phyloP scores from a whole-genome alignment of 1,140 invertebrate genomes.

The Drosophila willistoni region DNA sequence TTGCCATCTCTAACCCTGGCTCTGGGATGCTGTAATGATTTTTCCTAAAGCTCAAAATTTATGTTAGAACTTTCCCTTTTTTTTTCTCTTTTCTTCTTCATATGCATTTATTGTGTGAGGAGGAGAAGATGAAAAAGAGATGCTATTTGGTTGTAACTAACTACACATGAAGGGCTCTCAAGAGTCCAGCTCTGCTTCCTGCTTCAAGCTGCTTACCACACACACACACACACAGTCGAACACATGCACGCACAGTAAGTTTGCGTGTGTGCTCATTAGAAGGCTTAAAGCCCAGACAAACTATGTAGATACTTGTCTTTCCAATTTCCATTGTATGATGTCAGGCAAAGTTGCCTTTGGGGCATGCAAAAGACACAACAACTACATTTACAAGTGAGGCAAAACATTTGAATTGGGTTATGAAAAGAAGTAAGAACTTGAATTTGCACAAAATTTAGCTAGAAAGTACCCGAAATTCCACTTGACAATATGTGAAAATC shows the following conservation, averaged over 20 bases:
- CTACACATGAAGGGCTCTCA: conserved; percentile 33
- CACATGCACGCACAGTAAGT: conserved; percentile 2
- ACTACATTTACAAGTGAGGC: conserved; percentile 18
- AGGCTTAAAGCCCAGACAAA: conserved; percentile 30
- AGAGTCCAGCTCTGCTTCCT: conserved; percentile 34
- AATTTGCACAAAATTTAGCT: neutral
- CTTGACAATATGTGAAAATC: neutral
- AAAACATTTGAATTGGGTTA: conserved; percentile 13
- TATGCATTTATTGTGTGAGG: conserved; percentile 29
- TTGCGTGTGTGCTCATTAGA: conserved; percentile 43
- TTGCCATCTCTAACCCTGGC: conserved; percentile 13
- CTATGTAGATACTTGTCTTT: conserved; percentile 16
- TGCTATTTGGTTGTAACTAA: conserved; percentile 20
- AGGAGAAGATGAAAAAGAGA: neutral
- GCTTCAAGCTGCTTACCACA: conserved; percentile 27
- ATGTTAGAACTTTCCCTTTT: conserved; percentile 33
- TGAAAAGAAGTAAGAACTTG: neutral
- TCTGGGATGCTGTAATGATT: conserved; percentile 27
- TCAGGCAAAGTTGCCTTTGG: conserved; percentile 19
- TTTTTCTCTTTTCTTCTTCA: neutral
- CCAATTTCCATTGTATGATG: conserved; percentile 2
- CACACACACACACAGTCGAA: conserved; percentile 3
- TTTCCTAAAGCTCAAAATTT: conserved; percentile 41
- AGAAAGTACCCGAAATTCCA: neutral
- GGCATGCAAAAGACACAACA: conserved; percentile 40